Conservation (phyloP, 2,113 vertebrate species). For the Aspiorhynchus laticeps region DNA sequence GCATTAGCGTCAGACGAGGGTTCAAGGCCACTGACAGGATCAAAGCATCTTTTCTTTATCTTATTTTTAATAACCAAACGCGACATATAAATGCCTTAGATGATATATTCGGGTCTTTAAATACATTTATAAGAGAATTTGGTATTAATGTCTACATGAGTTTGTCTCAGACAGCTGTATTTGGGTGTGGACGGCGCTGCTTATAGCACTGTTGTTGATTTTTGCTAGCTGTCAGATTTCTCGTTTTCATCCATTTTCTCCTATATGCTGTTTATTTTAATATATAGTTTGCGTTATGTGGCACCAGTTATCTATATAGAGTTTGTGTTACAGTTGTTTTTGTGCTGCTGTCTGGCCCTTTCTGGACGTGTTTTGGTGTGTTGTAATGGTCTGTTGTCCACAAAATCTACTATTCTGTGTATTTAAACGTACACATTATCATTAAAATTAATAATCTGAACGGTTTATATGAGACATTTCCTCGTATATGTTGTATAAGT, state of each 20-base stretch:
- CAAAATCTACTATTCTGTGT: neutral
- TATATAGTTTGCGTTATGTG: neutral
- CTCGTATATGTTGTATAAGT: neutral
- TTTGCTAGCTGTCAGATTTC: constrained; percentile 5
- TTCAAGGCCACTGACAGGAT: constrained; percentile 43
- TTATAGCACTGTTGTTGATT: constrained; percentile 11
- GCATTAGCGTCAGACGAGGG: constrained; percentile 35
- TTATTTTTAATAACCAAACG: neutral
- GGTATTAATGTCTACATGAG: neutral
- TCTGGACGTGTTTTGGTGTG: neutral
- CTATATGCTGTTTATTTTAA: neutral
- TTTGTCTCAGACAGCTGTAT: constrained; percentile 8
- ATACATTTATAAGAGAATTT: neutral
- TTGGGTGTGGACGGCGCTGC: constrained; percentile 36
- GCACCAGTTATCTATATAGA: neutral
- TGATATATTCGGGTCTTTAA: neutral
- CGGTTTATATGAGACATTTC: neutral
- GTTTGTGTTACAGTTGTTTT: neutral
- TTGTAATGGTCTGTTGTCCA: neutral
- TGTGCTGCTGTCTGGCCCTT: neutral
- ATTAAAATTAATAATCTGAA: neutral
- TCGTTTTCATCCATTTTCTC: neutral
- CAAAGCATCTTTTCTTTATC: neutral
- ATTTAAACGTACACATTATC: neutral
- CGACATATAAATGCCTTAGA: neutral